phyloP scores from a whole-genome alignment of 2,797 vertebrate species.

The Hybognathus amarus region DNA sequence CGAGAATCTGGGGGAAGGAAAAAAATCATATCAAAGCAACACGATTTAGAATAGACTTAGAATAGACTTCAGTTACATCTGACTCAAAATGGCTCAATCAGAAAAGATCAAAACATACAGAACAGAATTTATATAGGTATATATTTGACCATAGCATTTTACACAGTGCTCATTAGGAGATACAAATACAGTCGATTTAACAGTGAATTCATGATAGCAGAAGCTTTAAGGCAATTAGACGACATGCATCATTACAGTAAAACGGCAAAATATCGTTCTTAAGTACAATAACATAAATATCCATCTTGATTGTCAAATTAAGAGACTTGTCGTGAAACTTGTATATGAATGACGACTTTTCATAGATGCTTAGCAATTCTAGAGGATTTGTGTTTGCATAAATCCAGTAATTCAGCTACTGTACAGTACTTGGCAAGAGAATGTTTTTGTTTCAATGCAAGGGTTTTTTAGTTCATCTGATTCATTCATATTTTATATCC shows the following conservation, averaged over 20 bases:
- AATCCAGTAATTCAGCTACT: neutral
- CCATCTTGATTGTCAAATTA: conserved; percentile 38
- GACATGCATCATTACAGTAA: conserved; percentile 37
- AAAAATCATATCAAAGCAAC: neutral
- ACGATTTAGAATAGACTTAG: neutral
- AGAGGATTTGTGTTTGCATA: conserved; percentile 1
- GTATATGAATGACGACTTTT: neutral
- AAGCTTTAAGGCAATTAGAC: conserved; percentile 47
- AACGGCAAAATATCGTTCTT: conserved; percentile 9
- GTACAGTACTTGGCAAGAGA: conserved; percentile 14
- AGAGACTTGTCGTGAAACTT: neutral
- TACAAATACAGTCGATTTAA: conserved; percentile 41
- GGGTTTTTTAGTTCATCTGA: conserved; percentile 1
- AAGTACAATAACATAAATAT: conserved; percentile 21
- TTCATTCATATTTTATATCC: neutral
- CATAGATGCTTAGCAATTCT: neutral
- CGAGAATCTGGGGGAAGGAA: neutral
- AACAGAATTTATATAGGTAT: conserved; percentile 43
- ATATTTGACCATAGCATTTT: conserved; percentile 50
- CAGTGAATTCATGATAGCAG: conserved; percentile 37
- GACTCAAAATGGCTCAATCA: neutral
- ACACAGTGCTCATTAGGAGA: conserved; percentile 38
- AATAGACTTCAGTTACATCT: neutral
- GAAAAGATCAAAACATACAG: conserved; percentile 12
- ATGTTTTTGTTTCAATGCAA: neutral